Conservation (phyloP, 1,140 invertebrate genomes). For the Neoseiulus cucumeris region DNA sequence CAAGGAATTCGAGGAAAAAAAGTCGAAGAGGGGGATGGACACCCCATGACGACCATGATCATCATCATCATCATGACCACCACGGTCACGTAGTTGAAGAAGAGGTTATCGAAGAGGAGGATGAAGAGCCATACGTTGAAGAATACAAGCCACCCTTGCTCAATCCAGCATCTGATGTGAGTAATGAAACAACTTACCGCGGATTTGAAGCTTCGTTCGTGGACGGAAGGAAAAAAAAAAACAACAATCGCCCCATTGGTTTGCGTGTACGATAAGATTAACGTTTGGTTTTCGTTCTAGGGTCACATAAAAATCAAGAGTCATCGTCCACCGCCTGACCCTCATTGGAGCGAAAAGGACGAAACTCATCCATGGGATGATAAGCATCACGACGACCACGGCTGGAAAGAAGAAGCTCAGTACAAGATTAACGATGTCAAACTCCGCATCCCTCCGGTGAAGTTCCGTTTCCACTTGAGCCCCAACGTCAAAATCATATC, state of each 20-base stretch:
- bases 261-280: neutral
- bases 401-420: constrained; percentile 3
- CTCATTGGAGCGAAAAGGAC: neutral
- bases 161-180: neutral
- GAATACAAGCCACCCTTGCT: neutral
- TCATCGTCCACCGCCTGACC: neutral
- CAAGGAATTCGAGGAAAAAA: neutral
- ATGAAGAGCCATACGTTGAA: neutral
- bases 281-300: neutral
- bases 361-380: neutral
- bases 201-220: neutral
- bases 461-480: neutral
- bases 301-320: constrained; percentile 11
- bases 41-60: neutral
- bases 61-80: neutral
- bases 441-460: neutral
- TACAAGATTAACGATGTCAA: constrained; percentile 9
- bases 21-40: neutral
- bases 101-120: neutral
- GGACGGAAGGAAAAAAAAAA: too few species aligned
- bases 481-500: constrained; percentile 5
- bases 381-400: neutral
- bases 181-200: neutral
- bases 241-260: neutral
- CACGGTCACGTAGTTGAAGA: neutral